Conservation (phyloP, 2,797 vertebrate genomes). For the Acrossocheilus wenchowensis region DNA sequence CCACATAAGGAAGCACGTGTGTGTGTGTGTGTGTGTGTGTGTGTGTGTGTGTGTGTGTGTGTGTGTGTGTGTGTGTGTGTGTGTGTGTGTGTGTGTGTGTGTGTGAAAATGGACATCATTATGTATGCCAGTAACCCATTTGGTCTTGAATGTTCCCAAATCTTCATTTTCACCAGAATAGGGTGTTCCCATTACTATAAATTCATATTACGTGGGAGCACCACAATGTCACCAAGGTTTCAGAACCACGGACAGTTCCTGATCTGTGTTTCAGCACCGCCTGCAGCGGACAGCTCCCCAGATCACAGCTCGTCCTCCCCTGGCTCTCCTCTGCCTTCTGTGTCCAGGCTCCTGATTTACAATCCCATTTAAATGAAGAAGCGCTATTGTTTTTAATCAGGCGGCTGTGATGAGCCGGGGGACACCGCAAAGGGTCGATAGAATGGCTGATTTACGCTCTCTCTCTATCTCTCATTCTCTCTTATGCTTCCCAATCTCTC, state of each 20-base stretch:
- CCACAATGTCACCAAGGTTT: background rate
- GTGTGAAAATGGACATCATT: background rate
- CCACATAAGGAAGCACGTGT: background rate
- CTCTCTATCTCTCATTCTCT: constrained; percentile 30
- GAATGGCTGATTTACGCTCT: constrained; percentile 38
- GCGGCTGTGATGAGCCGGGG: constrained; percentile 71
- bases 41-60: too few species aligned
- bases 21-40: too few species aligned
- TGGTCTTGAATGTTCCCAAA: constrained; percentile 10
- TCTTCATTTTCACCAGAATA: background rate
- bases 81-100: background rate
- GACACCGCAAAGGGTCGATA: constrained; percentile 63
- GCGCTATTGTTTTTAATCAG: constrained; percentile 80
- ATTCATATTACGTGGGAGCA: background rate
- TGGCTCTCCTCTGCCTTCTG: constrained; percentile 18
- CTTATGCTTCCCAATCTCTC: constrained; percentile 22
- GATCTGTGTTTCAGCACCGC: constrained; percentile 63
- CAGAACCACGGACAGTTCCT: constrained; percentile 59
- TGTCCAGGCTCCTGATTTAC: constrained; percentile 71
- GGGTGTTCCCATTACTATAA: background rate
- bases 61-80: too few species aligned
- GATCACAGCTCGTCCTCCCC: constrained; percentile 31
- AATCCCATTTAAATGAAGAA: constrained; percentile 80
- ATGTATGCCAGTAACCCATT: constrained; percentile 18
- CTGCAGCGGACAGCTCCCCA: constrained; percentile 62